These are phyloP conservation scores for Drosophila mayaguana DNA, from an alignment of 2,888 invertebrate genomes.

Conservation along the genomic window DNA sequence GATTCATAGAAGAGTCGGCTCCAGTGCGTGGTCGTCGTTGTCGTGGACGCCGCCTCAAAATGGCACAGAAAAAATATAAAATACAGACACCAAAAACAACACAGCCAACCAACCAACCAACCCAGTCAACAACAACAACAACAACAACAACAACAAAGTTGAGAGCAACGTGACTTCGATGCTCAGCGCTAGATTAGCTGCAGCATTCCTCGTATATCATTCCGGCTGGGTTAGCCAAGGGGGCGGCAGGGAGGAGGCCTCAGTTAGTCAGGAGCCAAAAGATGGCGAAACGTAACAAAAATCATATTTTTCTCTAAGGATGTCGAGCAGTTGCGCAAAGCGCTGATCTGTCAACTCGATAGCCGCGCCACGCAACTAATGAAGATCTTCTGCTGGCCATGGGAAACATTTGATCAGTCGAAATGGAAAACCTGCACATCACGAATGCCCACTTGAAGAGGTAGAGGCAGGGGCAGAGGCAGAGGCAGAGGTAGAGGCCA, in stretches of 20 bases:
- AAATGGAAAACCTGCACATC: constrained; percentile 41
- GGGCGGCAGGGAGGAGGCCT: neutral
- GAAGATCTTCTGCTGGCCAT: constrained; percentile 64
- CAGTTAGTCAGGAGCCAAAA: constrained; percentile 37
- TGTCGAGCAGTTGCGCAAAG: constrained; percentile 47
- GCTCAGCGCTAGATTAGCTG: constrained; percentile 75
- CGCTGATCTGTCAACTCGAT: constrained; percentile 51
- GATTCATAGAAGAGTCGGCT: constrained; percentile 61
- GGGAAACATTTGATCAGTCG: constrained; percentile 56
- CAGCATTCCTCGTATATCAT: constrained; percentile 54
- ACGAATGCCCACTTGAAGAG: constrained; percentile 60
- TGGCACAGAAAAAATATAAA: constrained; percentile 22
- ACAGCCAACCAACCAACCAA: constrained; percentile 4
- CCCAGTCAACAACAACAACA: constrained; percentile 15
- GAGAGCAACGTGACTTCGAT: constrained; percentile 81
- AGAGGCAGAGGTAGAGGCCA: too few relatives aligned
- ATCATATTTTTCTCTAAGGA: constrained; percentile 63
- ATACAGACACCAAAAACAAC: constrained; percentile 23
- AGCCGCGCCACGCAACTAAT: constrained; percentile 55
- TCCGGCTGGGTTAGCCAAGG: constrained; percentile 8
- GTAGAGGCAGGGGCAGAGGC: neutral
- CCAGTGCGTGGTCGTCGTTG: constrained; percentile 56
- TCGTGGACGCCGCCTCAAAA: constrained; percentile 53
- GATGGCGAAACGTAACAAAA: constrained; percentile 44
- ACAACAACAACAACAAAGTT: constrained; percentile 14